phyloP scores from a whole-genome alignment of 1,140 invertebrate genomes.

The Trachymyrmex cornetzi region DNA sequence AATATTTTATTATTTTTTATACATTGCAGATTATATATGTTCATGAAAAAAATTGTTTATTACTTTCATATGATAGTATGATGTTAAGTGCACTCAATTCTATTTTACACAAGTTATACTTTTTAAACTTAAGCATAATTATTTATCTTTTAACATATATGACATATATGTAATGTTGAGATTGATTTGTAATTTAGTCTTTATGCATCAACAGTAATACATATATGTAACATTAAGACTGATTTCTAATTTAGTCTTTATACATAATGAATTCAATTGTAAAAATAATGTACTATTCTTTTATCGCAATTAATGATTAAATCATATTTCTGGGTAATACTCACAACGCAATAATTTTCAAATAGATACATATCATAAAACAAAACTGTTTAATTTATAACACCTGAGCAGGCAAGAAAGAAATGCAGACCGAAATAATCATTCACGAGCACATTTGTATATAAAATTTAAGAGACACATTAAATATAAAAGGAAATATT shows the following conservation, averaged over 20 bases:
- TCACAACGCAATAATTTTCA: neutral
- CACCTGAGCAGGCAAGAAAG: neutral
- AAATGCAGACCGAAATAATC: neutral
- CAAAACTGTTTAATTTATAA: neutral
- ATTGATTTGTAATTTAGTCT: constrained; percentile 40
- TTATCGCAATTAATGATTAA: constrained; percentile 16
- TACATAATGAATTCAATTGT: constrained; percentile 13
- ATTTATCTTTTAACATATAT: neutral
- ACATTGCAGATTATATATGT: constrained; percentile 15
- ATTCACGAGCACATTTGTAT: neutral
- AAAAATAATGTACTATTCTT: constrained; percentile 21
- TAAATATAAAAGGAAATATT: neutral
- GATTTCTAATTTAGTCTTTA: constrained; percentile 37
- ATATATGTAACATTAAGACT: constrained; percentile 24
- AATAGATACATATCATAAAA: neutral
- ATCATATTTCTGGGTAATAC: neutral
- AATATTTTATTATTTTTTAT: constrained; percentile 64
- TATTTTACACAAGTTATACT: neutral
- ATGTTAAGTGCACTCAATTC: constrained; percentile 10
- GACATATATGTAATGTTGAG: constrained; percentile 36
- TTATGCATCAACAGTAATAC: constrained; percentile 1
- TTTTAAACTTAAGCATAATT: constrained; percentile 29
- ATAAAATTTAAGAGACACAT: neutral
- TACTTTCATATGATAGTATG: constrained; percentile 22
- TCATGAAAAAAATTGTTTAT: constrained; percentile 20